Conservation (phyloP, 2,797 vertebrate genomes). For the Odontamblyopus lacepedii region DNA sequence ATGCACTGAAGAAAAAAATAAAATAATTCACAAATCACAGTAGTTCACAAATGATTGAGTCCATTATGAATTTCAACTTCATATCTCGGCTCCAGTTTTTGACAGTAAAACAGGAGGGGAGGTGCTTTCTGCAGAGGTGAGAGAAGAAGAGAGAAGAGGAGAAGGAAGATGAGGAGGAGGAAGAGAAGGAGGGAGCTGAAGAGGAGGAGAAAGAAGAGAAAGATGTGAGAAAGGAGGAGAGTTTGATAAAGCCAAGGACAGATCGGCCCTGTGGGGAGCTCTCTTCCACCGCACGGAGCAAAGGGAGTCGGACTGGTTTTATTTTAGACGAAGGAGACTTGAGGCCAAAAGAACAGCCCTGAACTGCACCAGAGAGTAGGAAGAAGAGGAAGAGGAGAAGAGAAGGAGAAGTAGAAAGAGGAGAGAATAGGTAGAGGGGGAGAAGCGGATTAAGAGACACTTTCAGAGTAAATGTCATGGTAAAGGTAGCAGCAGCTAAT, state of each 20-base stretch:
- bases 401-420: no score
- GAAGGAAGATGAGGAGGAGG: no score
- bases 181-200: slow-evolving; percentile 16
- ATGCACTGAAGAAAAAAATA: no score
- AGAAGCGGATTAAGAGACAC: no score
- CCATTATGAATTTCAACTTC: no score
- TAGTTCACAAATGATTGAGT: no score
- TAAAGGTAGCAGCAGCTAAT: no score
- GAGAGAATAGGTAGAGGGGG: no score
- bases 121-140: slow-evolving; percentile 21
- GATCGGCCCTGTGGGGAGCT: slow-evolving; percentile 16
- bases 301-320: not conserved
- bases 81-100: no score
- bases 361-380: not conserved
- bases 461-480: no score
- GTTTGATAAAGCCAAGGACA: slow-evolving; percentile 40
- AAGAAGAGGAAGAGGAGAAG: no score
- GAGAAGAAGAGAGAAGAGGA: slow-evolving; percentile 14
- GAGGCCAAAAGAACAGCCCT: not conserved
- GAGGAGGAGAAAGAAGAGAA: slow-evolving; percentile 26
- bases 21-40: no score
- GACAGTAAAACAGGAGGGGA: not conserved
- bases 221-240: slow-evolving; percentile 27
- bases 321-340: not conserved
- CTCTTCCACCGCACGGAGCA: not conserved